phyloP scores from a whole-genome alignment of 30 jellyfish, hydroid and myxozoan species.

The Hydractinia echinata region DNA sequence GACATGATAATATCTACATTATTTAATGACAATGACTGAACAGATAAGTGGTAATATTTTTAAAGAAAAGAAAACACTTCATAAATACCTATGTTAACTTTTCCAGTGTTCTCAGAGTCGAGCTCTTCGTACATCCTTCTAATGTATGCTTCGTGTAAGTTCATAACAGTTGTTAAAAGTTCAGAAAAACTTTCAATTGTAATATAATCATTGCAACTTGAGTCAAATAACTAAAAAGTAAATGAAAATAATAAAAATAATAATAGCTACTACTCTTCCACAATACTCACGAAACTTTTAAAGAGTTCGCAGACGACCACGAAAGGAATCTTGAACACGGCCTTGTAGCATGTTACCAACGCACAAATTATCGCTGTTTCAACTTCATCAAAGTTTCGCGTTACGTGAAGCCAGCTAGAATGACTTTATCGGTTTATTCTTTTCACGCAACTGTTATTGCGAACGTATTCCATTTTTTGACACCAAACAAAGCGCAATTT shows the following conservation, averaged over 20 bases:
- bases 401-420: too few species aligned
- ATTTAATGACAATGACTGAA: background rate
- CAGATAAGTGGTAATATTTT: background rate
- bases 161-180: conserved; percentile 1
- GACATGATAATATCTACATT: background rate
- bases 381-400: too few species aligned
- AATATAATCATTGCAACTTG: conserved; percentile 1
- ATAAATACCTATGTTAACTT: background rate
- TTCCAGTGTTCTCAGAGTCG: background rate
- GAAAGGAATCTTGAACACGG: background rate
- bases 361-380: too few species aligned
- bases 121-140: conserved; percentile 8
- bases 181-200: conserved; percentile 12
- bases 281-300: background rate
- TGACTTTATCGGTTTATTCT: too few species aligned
- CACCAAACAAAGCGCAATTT: too few species aligned
- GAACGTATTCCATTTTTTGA: too few species aligned
- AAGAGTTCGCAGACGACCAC: background rate
- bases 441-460: too few species aligned
- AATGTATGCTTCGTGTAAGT: conserved; percentile 2
- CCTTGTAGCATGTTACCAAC: background rate
- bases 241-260: background rate
- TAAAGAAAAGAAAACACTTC: too few species aligned
- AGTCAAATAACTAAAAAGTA: conserved; percentile 9
- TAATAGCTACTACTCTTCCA: background rate